These are phyloP conservation scores for Trematomus bernacchii DNA, from an alignment of 2,797 vertebrate genomes.

Conservation along the genomic window DNA sequence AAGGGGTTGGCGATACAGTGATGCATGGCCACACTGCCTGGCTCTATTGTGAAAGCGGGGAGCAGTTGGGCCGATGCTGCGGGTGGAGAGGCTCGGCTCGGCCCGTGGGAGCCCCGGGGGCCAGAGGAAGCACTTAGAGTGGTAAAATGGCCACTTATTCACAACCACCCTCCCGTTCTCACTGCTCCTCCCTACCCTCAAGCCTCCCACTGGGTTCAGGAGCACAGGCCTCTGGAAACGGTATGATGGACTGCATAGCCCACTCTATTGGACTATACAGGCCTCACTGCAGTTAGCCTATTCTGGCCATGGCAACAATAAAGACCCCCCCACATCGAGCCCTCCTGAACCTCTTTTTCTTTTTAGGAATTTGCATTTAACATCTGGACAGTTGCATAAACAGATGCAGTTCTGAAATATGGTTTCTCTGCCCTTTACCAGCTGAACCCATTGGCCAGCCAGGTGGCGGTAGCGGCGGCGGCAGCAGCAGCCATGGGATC, in stretches of 20 bases:
- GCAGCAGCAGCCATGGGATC: slow-evolving; percentile 96
- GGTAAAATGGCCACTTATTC: slow-evolving; percentile 85
- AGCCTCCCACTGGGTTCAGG: slow-evolving; percentile 74
- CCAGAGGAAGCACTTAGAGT: slow-evolving; percentile 82
- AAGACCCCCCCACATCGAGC: background rate
- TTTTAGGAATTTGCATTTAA: slow-evolving; percentile 28
- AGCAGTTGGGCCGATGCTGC: slow-evolving; percentile 60
- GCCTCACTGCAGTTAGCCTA: slow-evolving; percentile 55
- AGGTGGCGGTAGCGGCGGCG: slow-evolving; percentile 92
- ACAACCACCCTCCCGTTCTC: slow-evolving; percentile 70
- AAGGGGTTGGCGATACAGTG: slow-evolving; percentile 74
- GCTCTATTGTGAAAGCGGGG: slow-evolving; percentile 75
- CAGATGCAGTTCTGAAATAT: slow-evolving; percentile 35
- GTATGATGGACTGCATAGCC: slow-evolving; percentile 71
- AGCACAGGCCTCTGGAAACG: slow-evolving; percentile 74
- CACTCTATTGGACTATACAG: slow-evolving; percentile 51
- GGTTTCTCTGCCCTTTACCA: slow-evolving; percentile 74
- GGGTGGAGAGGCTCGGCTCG: slow-evolving; percentile 58
- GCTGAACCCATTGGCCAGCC: slow-evolving; percentile 97
- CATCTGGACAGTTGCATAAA: slow-evolving; percentile 20
- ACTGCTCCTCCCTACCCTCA: slow-evolving; percentile 70
- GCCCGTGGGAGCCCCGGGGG: slow-evolving; percentile 74
- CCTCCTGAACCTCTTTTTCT: slow-evolving; percentile 1
- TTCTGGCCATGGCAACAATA: slow-evolving; percentile 55
- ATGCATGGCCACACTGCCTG: slow-evolving; percentile 70